A percentile compares a stretch with the other conserved stretches of the same genome.
Evolutionary conservation across 2,888 invertebrate species (phyloP).

Genomic region (Listrodromus nycthemerus): DNA sequence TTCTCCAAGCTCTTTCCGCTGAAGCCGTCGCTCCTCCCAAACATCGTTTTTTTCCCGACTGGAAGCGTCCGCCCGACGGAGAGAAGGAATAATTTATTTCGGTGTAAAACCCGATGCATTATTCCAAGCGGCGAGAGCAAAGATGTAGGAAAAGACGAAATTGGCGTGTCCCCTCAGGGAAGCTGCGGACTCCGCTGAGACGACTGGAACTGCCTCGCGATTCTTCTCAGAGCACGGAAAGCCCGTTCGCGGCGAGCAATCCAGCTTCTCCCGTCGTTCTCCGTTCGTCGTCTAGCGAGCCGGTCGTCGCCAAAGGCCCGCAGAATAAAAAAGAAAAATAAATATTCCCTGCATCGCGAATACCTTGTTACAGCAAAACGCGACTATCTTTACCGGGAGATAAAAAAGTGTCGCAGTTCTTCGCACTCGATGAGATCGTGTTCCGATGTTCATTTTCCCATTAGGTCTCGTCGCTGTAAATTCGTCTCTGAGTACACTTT

Average conservation of each 20-base stretch:
- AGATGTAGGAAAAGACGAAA: slow-evolving; percentile 45
- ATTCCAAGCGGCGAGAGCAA: slow-evolving; percentile 3
- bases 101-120: slow-evolving; percentile 46
- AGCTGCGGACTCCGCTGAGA: slow-evolving; percentile 49
- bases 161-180: slow-evolving; percentile 55
- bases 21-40: not conserved
- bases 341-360: not conserved
- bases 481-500: slow-evolving; percentile 21
- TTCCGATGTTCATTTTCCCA: slow-evolving; percentile 4
- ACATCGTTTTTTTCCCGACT: too few relatives aligned
- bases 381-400: too few relatives aligned
- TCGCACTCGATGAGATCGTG: slow-evolving; percentile 11
- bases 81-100: slow-evolving; percentile 54
- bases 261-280: slow-evolving; percentile 53
- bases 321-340: slow-evolving; percentile 13
- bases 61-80: slow-evolving; percentile 14
- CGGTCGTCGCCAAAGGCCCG: slow-evolving; percentile 27
- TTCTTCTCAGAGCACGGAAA: slow-evolving; percentile 26
- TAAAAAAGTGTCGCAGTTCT: too few relatives aligned
- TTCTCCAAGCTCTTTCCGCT: not conserved
- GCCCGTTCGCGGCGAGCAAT: slow-evolving; percentile 58
- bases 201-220: not conserved
- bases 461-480: not conserved
- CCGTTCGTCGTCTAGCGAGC: slow-evolving; percentile 12
- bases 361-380: too few relatives aligned